Evolutionary conservation across 2,797 vertebrate species (phyloP), one percentile per base, ranked within the genome.

Genomic region (Pteronotus mesoamericanus): DNA sequence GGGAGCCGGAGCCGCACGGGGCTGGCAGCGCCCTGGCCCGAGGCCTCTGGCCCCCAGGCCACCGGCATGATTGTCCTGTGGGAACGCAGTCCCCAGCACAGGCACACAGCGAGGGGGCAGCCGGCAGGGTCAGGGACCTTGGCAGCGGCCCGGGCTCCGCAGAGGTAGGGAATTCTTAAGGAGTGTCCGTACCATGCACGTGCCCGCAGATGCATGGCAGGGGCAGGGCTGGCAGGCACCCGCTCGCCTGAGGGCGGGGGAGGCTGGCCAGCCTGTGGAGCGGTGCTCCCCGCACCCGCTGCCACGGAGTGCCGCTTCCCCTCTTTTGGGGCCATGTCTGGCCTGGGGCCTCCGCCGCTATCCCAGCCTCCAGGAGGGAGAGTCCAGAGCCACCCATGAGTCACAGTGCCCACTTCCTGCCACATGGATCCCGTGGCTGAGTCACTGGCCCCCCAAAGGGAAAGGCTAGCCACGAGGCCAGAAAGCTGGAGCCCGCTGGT

Each of bases 381-480:
- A 46, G 80, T 55, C 37, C 89, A 46, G 3, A 72, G 89, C 93
- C 86, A 86, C 82, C 66, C 79, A 0, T 97, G 97, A 97, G 88
- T 97, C 97, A 97, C 69, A 37, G 92, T 84, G 89, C 97, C 96
- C 96, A 96, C 95, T 97, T 97, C 97, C 97, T 97, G 97, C 96
- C 96, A 95, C 96, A 95, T 82, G 86, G 94, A 97, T 59, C 75
- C 93, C 48, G 0, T n/a, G 86, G 93, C 77, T 98, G 97, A 98
- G 94, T 98, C 97, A 98, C 80, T 2, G n/a, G 71, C 91, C 97
- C 97, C 97, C 96, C 95, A 95, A 97, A 96, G 96, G 91, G 96
- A 93, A 91, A 94, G 95, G 34, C 72, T 86, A 80, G 89, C 95
- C 97, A 95, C 93, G 91, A 77, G 91, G 80, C 89, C 34, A 46